Conservation (phyloP, 1,140 invertebrate species). For the Gonatopus flavifemur region DNA sequence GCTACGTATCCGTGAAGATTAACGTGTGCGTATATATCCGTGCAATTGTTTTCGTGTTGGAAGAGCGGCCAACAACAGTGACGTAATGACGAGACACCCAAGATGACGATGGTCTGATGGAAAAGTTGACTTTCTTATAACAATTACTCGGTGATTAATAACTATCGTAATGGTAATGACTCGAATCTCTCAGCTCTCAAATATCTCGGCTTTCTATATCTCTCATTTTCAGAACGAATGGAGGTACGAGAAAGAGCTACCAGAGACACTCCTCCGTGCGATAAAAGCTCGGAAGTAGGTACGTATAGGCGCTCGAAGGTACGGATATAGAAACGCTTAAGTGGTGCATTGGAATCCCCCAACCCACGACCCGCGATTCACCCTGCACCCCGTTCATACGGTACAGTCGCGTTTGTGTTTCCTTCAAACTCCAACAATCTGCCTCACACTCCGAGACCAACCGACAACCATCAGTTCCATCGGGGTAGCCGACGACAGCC, state of each 20-base stretch:
- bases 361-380: conserved; percentile 42
- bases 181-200: no score
- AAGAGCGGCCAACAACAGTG: conserved; percentile 25
- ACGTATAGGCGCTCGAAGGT: conserved; percentile 40
- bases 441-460: conserved; percentile 28
- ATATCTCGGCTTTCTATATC: no score
- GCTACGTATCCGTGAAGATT: no score
- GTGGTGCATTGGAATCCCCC: conserved; percentile 58
- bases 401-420: not conserved
- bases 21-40: no score
- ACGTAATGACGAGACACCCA: conserved; percentile 32
- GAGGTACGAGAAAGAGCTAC: no score
- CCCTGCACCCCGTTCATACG: not conserved
- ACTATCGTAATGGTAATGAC: conserved; percentile 32
- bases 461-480: conserved; percentile 44
- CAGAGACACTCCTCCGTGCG: conserved; percentile 42
- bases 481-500: conserved; percentile 52
- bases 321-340: conserved; percentile 58
- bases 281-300: conserved; percentile 56
- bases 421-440: no score
- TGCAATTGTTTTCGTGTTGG: no score
- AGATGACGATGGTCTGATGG: no score
- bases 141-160: conserved; percentile 41
- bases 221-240: no score
- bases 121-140: conserved; percentile 40